Conservation (phyloP, 92 coral and sea anemone species). For the Parazoanthus darwini region DNA sequence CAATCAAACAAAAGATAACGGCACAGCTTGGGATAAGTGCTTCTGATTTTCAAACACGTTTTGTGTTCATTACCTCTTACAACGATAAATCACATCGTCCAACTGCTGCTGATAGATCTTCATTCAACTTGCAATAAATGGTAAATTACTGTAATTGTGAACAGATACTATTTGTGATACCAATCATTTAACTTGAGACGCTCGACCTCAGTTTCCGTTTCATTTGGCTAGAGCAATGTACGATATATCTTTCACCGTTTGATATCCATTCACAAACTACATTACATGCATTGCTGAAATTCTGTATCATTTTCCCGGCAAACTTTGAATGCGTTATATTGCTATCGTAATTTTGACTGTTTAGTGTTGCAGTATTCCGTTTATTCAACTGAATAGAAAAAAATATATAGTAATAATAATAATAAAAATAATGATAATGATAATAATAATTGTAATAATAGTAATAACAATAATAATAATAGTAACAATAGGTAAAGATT, state of each 20-base stretch:
- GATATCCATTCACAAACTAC: neutral
- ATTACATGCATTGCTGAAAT: neutral
- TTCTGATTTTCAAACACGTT: neutral
- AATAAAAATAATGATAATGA: too few relatives aligned
- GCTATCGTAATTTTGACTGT: neutral
- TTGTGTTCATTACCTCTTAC: neutral
- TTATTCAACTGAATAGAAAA: too few relatives aligned
- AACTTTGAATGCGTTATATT: neutral
- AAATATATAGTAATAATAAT: too few relatives aligned
- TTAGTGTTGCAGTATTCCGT: too few relatives aligned
- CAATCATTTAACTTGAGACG: neutral
- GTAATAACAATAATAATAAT: too few relatives aligned
- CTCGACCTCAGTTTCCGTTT: neutral
- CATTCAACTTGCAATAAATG: neutral
- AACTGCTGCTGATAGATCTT: neutral
- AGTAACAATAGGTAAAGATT: too few relatives aligned
- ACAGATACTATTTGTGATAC: neutral
- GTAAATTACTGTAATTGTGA: neutral
- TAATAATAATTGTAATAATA: too few relatives aligned
- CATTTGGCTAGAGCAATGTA: too few relatives aligned
- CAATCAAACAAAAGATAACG: neutral
- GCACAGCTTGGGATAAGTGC: neutral
- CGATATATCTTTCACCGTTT: too few relatives aligned
- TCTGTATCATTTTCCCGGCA: neutral
- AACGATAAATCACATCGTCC: neutral